Evolutionary conservation across 1,140 invertebrate genomes (phyloP).

Genomic region (Trachymyrmex septentrionalis): DNA sequence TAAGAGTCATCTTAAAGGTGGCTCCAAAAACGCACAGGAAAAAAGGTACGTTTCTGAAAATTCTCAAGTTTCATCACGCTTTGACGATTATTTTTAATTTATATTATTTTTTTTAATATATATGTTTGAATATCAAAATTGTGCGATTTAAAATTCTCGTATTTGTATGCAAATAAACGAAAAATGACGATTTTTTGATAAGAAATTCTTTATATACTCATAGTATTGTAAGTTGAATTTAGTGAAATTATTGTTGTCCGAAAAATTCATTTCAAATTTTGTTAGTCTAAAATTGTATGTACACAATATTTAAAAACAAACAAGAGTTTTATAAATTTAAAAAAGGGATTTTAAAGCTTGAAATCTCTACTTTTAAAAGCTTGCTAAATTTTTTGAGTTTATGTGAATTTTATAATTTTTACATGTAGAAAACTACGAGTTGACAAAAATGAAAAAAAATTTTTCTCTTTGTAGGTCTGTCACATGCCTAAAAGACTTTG

Average conservation of each 20-base stretch:
- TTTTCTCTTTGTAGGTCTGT: too few relatives aligned
- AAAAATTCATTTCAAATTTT: too few relatives aligned
- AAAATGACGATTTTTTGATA: neutral
- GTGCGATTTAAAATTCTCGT: neutral
- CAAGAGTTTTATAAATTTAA: too few relatives aligned
- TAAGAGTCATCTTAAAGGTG: constrained; percentile 83
- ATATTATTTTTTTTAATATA: neutral
- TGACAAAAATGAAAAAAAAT: too few relatives aligned
- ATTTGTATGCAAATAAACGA: neutral
- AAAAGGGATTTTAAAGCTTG: too few relatives aligned
- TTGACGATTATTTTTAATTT: neutral
- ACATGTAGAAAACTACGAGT: too few relatives aligned
- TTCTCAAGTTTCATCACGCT: neutral
- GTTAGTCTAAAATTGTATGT: too few relatives aligned
- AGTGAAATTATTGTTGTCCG: neutral
- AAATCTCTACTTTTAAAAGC: too few relatives aligned
- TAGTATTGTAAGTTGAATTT: neutral
- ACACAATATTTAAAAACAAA: too few relatives aligned
- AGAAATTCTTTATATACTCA: neutral
- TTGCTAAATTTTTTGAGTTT: too few relatives aligned
- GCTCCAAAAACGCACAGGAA: constrained; percentile 83
- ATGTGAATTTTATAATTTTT: too few relatives aligned
- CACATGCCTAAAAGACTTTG: too few relatives aligned
- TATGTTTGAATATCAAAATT: neutral
- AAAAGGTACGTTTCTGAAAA: constrained; percentile 73